Conservation (phyloP, 2,113 vertebrate species). For the Gymnarchus niloticus region DNA sequence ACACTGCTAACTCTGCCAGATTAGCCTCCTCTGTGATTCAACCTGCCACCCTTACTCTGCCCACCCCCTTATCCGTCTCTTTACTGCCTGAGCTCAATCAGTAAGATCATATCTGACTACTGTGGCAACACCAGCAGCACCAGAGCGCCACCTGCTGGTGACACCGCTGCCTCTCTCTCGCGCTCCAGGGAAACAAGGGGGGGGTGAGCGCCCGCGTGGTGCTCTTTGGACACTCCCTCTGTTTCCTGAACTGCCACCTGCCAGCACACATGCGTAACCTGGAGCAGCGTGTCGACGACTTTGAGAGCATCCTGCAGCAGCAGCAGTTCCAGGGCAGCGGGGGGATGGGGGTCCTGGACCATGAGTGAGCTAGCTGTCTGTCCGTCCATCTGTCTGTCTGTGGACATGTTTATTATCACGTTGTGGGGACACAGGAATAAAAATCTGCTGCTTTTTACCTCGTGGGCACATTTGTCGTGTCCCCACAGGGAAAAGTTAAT, state of each 20-base stretch:
- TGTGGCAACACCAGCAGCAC: not conserved
- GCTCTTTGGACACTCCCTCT: slow-evolving; percentile 86
- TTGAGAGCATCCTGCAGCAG: slow-evolving; percentile 92
- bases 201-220: slow-evolving; percentile 83
- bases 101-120: not conserved
- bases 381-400: not conserved
- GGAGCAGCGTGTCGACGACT: slow-evolving; percentile 92
- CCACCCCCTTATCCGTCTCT: slow-evolving; percentile 23
- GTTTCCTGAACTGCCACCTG: slow-evolving; percentile 97
- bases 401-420: not conserved
- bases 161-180: not conserved
- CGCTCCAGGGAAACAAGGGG: slow-evolving; percentile 87
- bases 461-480: too few species aligned
- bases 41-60: slow-evolving; percentile 31
- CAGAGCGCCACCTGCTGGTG: not conserved
- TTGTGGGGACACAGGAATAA: too few species aligned
- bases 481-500: too few species aligned
- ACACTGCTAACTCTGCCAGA: not conserved
- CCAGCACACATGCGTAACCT: slow-evolving; percentile 94
- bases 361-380: slow-evolving; percentile 72
- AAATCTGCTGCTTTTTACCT: too few species aligned
- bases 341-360: slow-evolving; percentile 85
- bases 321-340: slow-evolving; percentile 86
- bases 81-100: too few species aligned
- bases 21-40: slow-evolving; percentile 32